A percentile compares a stretch with the other conserved stretches of the same genome.
Evolutionary conservation across 2,797 vertebrate genomes (phyloP).

Genomic region (Acanthornis magna): DNA sequence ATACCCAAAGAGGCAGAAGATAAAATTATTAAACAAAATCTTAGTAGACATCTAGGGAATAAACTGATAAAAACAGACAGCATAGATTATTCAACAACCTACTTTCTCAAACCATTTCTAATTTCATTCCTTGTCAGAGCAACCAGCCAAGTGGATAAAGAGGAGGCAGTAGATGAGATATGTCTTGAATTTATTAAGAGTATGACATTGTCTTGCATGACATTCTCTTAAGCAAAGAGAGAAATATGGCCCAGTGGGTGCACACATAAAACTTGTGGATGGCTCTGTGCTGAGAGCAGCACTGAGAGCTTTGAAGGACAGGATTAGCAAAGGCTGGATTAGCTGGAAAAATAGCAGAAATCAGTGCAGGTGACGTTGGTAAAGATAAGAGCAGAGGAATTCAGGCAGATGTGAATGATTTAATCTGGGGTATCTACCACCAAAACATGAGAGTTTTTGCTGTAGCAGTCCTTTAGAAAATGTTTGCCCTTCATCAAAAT

Average conservation of each 20-base stretch:
- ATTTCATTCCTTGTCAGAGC: slow-evolving; percentile 24
- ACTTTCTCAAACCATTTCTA: background rate
- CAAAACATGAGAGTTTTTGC: background rate
- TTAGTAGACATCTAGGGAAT: background rate
- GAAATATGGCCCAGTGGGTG: background rate
- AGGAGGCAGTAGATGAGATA: background rate
- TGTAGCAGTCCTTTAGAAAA: background rate
- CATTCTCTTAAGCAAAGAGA: background rate
- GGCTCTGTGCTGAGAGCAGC: background rate
- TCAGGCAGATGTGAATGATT: background rate
- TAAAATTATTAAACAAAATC: background rate
- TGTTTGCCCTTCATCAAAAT: background rate
- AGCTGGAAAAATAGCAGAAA: background rate
- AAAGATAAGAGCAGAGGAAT: background rate
- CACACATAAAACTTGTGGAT: background rate
- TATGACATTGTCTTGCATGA: background rate
- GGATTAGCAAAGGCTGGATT: background rate
- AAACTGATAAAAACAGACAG: background rate
- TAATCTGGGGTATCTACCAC: background rate
- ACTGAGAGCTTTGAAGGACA: background rate
- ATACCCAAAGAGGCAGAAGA: background rate
- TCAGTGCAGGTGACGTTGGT: background rate
- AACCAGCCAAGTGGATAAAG: slow-evolving; percentile 19
- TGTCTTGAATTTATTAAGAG: slow-evolving; percentile 15
- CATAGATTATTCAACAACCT: background rate